Percentiles rank a stretch among this genome's conserved stretches.
These are phyloP conservation scores for Drosophila tristis DNA, from an alignment of 1,140 invertebrate species.

Conservation along the genomic window DNA sequence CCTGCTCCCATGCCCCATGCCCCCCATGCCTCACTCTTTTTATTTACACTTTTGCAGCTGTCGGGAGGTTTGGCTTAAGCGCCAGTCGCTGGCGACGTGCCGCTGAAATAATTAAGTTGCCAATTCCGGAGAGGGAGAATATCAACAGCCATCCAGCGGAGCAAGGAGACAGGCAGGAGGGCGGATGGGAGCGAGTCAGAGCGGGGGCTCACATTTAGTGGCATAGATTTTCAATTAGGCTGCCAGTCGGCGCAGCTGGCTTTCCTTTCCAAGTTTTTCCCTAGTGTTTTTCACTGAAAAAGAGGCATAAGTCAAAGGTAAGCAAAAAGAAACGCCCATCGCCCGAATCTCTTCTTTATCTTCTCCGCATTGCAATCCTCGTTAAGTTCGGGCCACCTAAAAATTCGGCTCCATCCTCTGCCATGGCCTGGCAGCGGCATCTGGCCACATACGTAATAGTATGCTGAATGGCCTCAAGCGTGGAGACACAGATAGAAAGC, in stretches of 20 bases:
- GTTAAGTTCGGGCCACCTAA: slow-evolving; percentile 9
- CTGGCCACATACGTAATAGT: slow-evolving; percentile 27
- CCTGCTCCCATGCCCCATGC: neutral
- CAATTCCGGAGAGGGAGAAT: slow-evolving; percentile 37
- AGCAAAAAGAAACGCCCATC: neutral
- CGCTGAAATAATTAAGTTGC: slow-evolving; percentile 80
- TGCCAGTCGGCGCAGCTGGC: slow-evolving; percentile 48
- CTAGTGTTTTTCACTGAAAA: neutral
- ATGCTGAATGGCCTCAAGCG: slow-evolving; percentile 27
- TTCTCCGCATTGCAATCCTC: neutral
- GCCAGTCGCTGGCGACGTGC: slow-evolving; percentile 59
- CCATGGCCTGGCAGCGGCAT: slow-evolving; percentile 30
- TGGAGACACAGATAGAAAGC: slow-evolving; percentile 35
- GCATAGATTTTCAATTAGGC: slow-evolving; percentile 74
- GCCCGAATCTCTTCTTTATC: neutral
- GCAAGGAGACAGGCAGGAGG: neutral
- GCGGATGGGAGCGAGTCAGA: neutral
- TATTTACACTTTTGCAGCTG: slow-evolving; percentile 60
- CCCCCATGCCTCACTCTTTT: slow-evolving; percentile 19
- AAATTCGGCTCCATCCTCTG: slow-evolving; percentile 12
- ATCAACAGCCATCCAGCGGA: slow-evolving; percentile 15
- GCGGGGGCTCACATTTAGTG: slow-evolving; percentile 55
- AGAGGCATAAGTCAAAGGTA: slow-evolving; percentile 4
- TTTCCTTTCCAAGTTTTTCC: slow-evolving; percentile 12
- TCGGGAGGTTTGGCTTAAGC: slow-evolving; percentile 70